Evolutionary conservation across 2,113 vertebrate species (phyloP).

Genomic region (Paramormyrops kingsleyae): DNA sequence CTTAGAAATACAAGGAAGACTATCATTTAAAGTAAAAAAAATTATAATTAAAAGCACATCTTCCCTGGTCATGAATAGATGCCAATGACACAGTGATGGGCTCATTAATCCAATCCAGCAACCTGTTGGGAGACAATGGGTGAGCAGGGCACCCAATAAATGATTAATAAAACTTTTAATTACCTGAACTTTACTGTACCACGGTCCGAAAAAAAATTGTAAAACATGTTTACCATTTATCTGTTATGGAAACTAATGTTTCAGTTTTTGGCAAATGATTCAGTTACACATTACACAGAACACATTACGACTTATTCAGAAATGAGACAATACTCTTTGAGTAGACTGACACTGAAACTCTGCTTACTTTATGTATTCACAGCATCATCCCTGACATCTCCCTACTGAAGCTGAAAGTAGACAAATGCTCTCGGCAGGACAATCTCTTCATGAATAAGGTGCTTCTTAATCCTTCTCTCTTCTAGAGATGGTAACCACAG

Average conservation of each 20-base stretch:
- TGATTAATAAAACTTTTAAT: neutral
- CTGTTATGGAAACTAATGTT: neutral
- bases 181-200: too few species aligned
- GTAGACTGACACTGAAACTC: neutral
- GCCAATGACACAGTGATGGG: neutral
- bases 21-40: neutral
- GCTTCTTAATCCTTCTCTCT: neutral
- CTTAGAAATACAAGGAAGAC: neutral
- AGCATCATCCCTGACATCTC: slow-evolving; percentile 73
- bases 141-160: neutral
- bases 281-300: neutral
- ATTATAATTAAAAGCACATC: neutral
- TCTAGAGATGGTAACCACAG: neutral
- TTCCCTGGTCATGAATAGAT: neutral
- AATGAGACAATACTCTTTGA: neutral
- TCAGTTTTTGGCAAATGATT: neutral
- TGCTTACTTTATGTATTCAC: slow-evolving; percentile 4
- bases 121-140: neutral
- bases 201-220: too few species aligned
- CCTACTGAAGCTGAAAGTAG: slow-evolving; percentile 74
- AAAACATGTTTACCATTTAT: neutral
- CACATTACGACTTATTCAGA: neutral
- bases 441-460: slow-evolving; percentile 91
- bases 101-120: neutral
- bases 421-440: slow-evolving; percentile 79